A percentile compares a stretch with the other conserved stretches of the same genome.
Evolutionary conservation across 2,113 vertebrate genomes (phyloP).

Genomic region (Vireo altiloquus): DNA sequence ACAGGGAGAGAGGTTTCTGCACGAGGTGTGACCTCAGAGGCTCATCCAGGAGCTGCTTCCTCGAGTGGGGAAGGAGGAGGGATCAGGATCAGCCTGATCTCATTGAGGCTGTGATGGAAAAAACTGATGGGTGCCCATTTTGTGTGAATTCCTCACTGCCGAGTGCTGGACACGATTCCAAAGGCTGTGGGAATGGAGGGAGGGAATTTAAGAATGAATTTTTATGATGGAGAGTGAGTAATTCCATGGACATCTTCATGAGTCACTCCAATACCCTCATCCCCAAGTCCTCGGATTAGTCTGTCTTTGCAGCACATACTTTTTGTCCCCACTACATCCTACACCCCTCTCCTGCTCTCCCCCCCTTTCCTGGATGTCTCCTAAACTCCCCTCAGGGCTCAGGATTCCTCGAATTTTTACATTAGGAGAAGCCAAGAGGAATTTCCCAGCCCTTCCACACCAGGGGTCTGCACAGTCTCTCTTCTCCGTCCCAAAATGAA

Average conservation of each 20-base stretch:
- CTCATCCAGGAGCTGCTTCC: neutral
- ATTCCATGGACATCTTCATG: neutral
- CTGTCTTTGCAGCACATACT: neutral
- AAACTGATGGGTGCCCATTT: neutral
- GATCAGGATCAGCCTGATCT: neutral
- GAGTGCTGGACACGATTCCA: neutral
- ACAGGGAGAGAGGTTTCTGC: neutral
- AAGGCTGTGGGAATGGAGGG: neutral
- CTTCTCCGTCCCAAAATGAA: neutral
- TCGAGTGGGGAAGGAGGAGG: neutral
- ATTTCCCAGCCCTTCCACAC: neutral
- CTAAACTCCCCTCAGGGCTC: constrained; percentile 35
- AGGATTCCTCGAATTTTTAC: constrained; percentile 59
- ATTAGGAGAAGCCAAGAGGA: constrained; percentile 15
- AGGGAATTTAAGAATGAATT: neutral
- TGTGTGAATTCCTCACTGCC: neutral
- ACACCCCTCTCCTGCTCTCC: neutral
- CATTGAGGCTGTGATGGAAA: neutral
- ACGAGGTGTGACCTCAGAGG: neutral
- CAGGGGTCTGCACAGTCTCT: neutral
- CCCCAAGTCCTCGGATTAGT: neutral
- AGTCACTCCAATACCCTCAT: neutral
- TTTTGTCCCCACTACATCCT: neutral
- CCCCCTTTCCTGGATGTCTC: constrained; percentile 37
- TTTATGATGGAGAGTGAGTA: neutral